Evolutionary conservation across 1,140 invertebrate species (phyloP), one percentile per base, ranked within the genome.

Genomic region (Thereuonema tuberculata): DNA sequence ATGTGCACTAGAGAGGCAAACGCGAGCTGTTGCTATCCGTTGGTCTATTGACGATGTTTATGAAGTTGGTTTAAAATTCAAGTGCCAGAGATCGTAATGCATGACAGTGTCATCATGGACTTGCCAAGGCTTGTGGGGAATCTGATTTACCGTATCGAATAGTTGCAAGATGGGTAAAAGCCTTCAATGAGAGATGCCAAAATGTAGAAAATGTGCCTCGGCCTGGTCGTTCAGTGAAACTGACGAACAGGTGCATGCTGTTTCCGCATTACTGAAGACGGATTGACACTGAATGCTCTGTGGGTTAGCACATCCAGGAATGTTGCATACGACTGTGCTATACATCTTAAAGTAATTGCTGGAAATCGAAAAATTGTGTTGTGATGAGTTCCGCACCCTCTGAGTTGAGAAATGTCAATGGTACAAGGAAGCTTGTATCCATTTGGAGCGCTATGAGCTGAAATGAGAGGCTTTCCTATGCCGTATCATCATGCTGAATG

Each of bases 401-500:
- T 37, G 31, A 37, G 31, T 37, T 17, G 5, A 37, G 31, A 37
- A 5, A 37, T 37, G 17, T 5, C 31, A 37, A 37, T 37, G 5
- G 17, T 5, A 37, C 55, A 23, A 55, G 15, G 15, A 9, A n/a
- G 53, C 55, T 61, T 47, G 25, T 59, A 55, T 17, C 25, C 31
- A 55, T 37, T 26, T 43, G n/a, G 46, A n/a, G n/a, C n/a, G n/a
- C 46, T 28, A 48, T 14, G 15, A 58, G 43, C 26, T 9, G 12
- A 25, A 58, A 58, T 37, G 9, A 48, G 21, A 58, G 56, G 43
- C 43, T 28, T 56, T 56, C n/a, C n/a, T n/a, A n/a, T n/a, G n/a
- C n/a, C n/a, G 21, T 53, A 24, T 57, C n/a, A 43, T 21, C 47
- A 9, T 21, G 2, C 20, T 57, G 29, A 43, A 46, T 43, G 55